A percentile compares a stretch with the other conserved stretches of the same genome.
Evolutionary conservation across 2,113 vertebrate species (phyloP).

Genomic region (Felis catus): DNA sequence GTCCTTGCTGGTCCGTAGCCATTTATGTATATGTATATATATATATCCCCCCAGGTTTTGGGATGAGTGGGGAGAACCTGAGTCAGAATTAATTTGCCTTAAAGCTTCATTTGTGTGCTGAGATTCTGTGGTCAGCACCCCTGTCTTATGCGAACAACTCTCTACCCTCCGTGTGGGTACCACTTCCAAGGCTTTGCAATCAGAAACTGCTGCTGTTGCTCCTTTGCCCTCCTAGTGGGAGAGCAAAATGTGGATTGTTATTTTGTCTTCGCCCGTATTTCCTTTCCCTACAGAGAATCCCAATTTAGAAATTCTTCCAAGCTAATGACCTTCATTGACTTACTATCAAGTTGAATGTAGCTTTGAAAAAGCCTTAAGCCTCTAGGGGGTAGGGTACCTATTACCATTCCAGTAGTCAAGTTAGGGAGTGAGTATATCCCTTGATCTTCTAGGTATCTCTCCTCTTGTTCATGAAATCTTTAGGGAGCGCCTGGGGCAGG

Average conservation of each 20-base stretch:
- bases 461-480: neutral
- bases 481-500: neutral
- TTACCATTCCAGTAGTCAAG: neutral
- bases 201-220: neutral
- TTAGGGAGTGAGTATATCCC: neutral
- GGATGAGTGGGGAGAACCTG: neutral
- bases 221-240: neutral
- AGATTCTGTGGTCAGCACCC: neutral
- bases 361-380: slow-evolving; percentile 50
- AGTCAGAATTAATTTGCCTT: neutral
- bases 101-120: neutral
- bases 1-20: neutral
- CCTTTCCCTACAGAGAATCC: slow-evolving; percentile 58
- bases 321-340: slow-evolving; percentile 68
- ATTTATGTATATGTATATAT: neutral
- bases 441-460: neutral
- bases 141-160: neutral
- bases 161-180: neutral
- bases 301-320: slow-evolving; percentile 72
- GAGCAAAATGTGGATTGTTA: slow-evolving; percentile 44
- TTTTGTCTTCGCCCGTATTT: slow-evolving; percentile 46
- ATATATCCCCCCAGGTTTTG: neutral
- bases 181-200: neutral
- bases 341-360: slow-evolving; percentile 44
- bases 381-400: slow-evolving; percentile 41